Conservation (phyloP, 2,113 vertebrate species). For the Sclerurus mexicanus region DNA sequence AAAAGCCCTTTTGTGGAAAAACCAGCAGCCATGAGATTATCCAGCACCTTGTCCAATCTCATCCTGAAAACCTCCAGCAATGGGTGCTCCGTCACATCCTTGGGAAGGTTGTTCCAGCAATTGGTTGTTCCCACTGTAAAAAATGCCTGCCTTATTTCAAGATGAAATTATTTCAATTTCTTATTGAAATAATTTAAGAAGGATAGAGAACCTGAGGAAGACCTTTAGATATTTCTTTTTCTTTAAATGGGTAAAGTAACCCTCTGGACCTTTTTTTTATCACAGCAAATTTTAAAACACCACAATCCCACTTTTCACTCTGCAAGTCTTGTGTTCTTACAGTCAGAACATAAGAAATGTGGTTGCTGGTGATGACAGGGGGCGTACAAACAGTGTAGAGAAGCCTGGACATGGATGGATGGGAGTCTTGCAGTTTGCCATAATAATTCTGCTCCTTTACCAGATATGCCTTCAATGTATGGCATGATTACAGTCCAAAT, state of each 20-base stretch:
- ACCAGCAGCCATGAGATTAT: background rate
- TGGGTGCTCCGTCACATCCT: rapidly evolving
- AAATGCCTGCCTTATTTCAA: background rate
- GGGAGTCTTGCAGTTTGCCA: background rate
- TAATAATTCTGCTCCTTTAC: background rate
- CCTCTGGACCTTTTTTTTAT: background rate
- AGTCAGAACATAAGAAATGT: background rate
- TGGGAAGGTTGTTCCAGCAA: background rate
- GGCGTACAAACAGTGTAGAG: background rate
- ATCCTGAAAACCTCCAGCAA: background rate
- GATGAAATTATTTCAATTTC: background rate
- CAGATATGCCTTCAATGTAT: background rate
- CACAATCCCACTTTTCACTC: background rate
- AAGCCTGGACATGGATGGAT: background rate
- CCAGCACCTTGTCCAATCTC: background rate
- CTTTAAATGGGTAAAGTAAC: background rate
- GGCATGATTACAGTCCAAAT: background rate
- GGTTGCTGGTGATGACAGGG: background rate
- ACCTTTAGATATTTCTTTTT: background rate
- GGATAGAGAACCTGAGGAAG: background rate
- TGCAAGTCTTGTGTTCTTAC: background rate
- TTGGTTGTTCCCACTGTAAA: background rate
- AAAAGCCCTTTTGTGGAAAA: background rate
- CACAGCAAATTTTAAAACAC: background rate
- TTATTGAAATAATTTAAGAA: background rate